Base-by-base conservation (phyloP, 2,113 vertebrate genomes). In the Tiliqua scincoides region DNA sequence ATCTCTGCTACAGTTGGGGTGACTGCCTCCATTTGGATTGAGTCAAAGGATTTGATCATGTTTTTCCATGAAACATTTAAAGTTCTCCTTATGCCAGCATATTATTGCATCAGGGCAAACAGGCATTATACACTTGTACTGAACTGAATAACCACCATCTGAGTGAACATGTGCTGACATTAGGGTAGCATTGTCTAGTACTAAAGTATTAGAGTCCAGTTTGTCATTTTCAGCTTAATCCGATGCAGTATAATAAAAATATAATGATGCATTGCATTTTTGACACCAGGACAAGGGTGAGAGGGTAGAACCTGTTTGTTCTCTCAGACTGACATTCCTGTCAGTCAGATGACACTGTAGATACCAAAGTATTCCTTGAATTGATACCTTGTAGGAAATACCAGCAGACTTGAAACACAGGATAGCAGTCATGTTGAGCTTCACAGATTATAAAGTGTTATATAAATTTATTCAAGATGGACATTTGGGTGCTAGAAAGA, bases 211-310 rank as follows among this genome's bases (percentile, higher is more conserved):
- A 9, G 80, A 61, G 52, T 6, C 21, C 18, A 81, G 68, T 79
- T 70, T 82, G 61, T 75, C 86, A 71, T 40, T 76, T 79, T 87
- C 43, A 23, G 40, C 32, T n/a, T 63, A 70, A 3, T 85, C 84
- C 87, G 59, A 30, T 61, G 40, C 21, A 32, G 8, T 48, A 43
- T 76, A 85, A 76, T 85, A 59, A 54, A 23, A 62, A 14, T 57
- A 37, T 75, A 80, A 35, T 52, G 15, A 43, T 32, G 35, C 70
- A 37, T 21, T 74, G 82, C 40, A 20, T 32, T 5, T 68, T 72
- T 88, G 35, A 68, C 57, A 32, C 59, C 35, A 75, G 61, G 62
- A 68, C 63, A 59, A 32, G n/a, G 70, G 79, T 76, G 15, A 57
- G 77, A 52, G 14, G 12, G 30, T 70, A 76, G 54, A 40, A 67